phyloP scores from a whole-genome alignment of 2,888 invertebrate genomes.

The Petrolisthes manimaculis region DNA sequence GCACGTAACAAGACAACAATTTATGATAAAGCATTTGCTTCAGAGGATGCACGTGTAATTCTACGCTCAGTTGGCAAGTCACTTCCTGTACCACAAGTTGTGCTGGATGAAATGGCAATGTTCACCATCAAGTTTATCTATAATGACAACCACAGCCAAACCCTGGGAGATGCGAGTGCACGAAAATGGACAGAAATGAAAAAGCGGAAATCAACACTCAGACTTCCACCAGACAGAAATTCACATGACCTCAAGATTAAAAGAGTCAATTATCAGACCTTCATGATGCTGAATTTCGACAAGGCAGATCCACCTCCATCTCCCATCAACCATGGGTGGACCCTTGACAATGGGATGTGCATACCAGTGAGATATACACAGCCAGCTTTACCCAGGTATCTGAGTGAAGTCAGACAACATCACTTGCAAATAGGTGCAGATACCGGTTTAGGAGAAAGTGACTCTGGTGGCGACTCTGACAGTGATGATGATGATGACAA shows the following conservation, averaged over 20 bases:
- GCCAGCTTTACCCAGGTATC: background rate
- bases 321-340: slow-evolving; percentile 14
- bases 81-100: background rate
- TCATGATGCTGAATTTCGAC: background rate
- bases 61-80: background rate
- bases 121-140: background rate
- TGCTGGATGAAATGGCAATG: background rate
- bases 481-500: background rate
- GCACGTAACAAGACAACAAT: background rate
- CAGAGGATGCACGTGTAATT: background rate
- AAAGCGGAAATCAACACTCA: slow-evolving; percentile 1
- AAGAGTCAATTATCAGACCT: background rate
- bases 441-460: background rate
- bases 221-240: background rate
- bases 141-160: background rate
- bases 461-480: background rate
- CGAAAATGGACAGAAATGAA: background rate
- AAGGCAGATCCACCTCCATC: background rate
- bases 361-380: slow-evolving; percentile 11
- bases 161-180: background rate
- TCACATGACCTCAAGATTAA: slow-evolving; percentile 9
- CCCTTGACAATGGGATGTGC: background rate
- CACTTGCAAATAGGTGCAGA: background rate
- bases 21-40: background rate
- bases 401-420: background rate